Evolutionary conservation across 2,888 invertebrate species (phyloP), one percentile per base, ranked within the genome.

Genomic region (Dryobota labecula): DNA sequence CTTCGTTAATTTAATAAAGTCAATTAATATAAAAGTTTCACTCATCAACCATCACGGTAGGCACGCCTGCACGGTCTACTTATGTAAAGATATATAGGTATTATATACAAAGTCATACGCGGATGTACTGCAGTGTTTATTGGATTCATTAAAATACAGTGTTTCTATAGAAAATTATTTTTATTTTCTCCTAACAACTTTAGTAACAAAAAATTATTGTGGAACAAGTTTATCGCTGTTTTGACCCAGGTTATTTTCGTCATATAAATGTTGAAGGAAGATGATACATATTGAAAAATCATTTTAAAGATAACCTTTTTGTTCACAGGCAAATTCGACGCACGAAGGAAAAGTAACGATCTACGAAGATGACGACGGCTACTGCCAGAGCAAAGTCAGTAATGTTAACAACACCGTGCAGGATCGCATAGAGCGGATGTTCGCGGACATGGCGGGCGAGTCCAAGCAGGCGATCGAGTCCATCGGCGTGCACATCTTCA

Each of bases 351-450:
- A 94, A 88, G 85, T 91, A 70, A 90, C 90, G 51, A 89, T 94
- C 76, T 93, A 91, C 83, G 95, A 95, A 90, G 93, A 95, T 90
- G 95, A 94, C 74, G 92, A 93, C 76, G 91, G 90, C 70, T 95
- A 95, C 87, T 93, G 94, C 79, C 92, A 93, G 77, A 94, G 89
- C 65, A 94, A 93, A 86, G 92, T 92, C 74, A 92, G 90, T 77
- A 93, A 91, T 66, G 91, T 92, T 76, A 95, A 93, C 82, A 98
- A 98, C 87, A 97, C 97, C 68, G 98, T 98, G 3, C 98, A 98
- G 92, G 98, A 98, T 24, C 97, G 98, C 86, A 98, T 98, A 92
- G 98, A 98, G 90, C 97, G 97, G 86, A 98, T 98, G 97, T 98
- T 98, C 89, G 97, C 97, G 36, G 98, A 98, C 76, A 97, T 98